Percentiles rank a stretch among this genome's conserved stretches.
phyloP scores from a whole-genome alignment of 2,888 invertebrate genomes.

The Osmoderma eremita region DNA sequence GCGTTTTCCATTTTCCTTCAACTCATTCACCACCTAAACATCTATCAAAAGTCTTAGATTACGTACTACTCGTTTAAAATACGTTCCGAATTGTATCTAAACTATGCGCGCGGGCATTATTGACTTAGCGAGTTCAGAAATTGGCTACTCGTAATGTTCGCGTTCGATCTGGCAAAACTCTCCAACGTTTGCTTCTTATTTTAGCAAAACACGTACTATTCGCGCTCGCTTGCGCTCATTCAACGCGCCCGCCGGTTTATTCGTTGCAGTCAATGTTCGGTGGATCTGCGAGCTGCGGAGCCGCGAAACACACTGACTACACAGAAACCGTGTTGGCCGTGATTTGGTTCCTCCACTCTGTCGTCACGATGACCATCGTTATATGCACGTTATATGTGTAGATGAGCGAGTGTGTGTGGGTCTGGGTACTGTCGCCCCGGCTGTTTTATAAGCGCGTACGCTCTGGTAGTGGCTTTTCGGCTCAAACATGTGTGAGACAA shows the following conservation, averaged over 20 bases:
- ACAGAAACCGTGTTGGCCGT: slow-evolving; percentile 47
- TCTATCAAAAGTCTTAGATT: slow-evolving; percentile 8
- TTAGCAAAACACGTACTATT: slow-evolving; percentile 28
- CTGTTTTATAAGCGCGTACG: slow-evolving; percentile 19
- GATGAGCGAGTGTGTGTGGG: slow-evolving; percentile 20
- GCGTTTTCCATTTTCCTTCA: slow-evolving; percentile 50
- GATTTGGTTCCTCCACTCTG: slow-evolving; percentile 54
- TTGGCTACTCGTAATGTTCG: background rate
- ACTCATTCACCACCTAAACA: slow-evolving; percentile 1
- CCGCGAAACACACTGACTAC: slow-evolving; percentile 62
- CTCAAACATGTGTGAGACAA: slow-evolving; percentile 50
- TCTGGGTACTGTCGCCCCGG: slow-evolving; percentile 42
- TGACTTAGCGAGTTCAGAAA: background rate
- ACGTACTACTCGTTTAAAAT: background rate
- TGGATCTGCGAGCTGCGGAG: slow-evolving; percentile 53
- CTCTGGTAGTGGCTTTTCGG: slow-evolving; percentile 44
- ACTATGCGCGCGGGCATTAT: background rate
- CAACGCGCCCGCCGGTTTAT: slow-evolving; percentile 21
- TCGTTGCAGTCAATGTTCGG: slow-evolving; percentile 48
- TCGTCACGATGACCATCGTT: slow-evolving; percentile 58
- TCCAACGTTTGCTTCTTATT: slow-evolving; percentile 13
- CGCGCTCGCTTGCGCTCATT: slow-evolving; percentile 23
- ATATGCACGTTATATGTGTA: too few relatives aligned
- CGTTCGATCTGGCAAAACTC: background rate
- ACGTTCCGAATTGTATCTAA: background rate